Base-by-base conservation (phyloP, 2,888 invertebrate genomes). In the Papilio protenor region DNA sequence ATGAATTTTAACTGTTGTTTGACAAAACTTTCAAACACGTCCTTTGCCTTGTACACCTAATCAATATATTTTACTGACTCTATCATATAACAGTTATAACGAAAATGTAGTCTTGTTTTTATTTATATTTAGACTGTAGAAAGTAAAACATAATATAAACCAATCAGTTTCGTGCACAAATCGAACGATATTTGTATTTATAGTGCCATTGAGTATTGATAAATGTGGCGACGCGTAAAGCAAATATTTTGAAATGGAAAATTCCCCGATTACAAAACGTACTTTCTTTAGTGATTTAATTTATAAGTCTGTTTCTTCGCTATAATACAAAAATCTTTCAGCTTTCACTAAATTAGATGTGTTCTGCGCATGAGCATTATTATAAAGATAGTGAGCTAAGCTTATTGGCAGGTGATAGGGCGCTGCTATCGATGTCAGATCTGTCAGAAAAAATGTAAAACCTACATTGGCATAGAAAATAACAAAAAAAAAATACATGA, bases 231-330 rank as follows among this genome's bases (percentile, higher is more conserved):
- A 75, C 71, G 61, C 57, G n/a, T 73, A 57, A 70, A 64, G 70
- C 73, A 77, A 70, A 76, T 75, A 76, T 66, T 76, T 75, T 73
- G 61, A 69, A 78, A 79, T 78, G 80, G 80, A 80, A 81, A 75
- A 77, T 80, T 61, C 70, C 76, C 52, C 66, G 75, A 79, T 73
- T 16, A 77, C 64, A 61, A 23, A 23, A 55, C n/a, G 33, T 40
- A 55, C 16, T 33, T 52, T 18, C 47, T 21, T 70, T 47, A 47
- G 14, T 27, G 16, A 23, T 49, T 21, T 14, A 21, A n/a, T 70
- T 21, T 21, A 21, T 45, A 11, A n/a, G n/a, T 10, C 6, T n/a
- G 18, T 55, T n/a, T n/a, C 21, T n/a, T 10, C 0, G n/a, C n/a
- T 55, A 8, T 10, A 55, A n/a, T 49, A 14, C 16, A 49, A 49